Base-by-base conservation (phyloP, 2,888 invertebrate species). In the Tenthredo livida region DNA sequence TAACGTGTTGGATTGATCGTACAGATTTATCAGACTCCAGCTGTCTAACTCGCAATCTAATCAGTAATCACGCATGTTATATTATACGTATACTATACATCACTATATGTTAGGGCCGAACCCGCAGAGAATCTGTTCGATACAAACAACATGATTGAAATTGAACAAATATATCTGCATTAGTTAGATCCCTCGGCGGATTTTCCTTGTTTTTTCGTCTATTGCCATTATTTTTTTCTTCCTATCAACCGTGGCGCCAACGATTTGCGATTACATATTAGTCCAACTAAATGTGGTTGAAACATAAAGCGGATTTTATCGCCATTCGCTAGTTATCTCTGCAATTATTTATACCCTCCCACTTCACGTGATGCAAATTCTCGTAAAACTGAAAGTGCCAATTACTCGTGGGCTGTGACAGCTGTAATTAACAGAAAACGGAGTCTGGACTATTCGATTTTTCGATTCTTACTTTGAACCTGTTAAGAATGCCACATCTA, bases 341-440 rank as follows among this genome's bases (percentile, higher is more conserved):
- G 29, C 67, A 17, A 33, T 67, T 67, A 67, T 67, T 67, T 33
- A 67, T 33, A 33, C 33, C 67, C 67, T 67, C 67, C 67, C 67
- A 67, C 67, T 12, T 33, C 33, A 61, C 61, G 61, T 25, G 25
- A 4, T 25, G 10, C 9, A 61, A 17, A 25, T 61, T 61, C 61
- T 61, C 61, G 61, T 61, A 33, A 67, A 33, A 29, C 5, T 67
- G 25, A 25, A 67, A 33, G 33, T 29, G 17, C 33, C 67, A 67
- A 33, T 33, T 67, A 67, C 4, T 67, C 12, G 2, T 33, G 12
- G 12, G 12, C 15, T 25, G 17, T 6, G 33, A 67, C 17, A 17
- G 12, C 33, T 67, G 33, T 67, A 33, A 67, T 67, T 33, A 15
- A 33, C 33, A 33, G 33, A 33, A 67, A 67, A 67, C 33, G 15